Conservation (phyloP, 2,797 vertebrate species). For the Brachymystax lenok region DNA sequence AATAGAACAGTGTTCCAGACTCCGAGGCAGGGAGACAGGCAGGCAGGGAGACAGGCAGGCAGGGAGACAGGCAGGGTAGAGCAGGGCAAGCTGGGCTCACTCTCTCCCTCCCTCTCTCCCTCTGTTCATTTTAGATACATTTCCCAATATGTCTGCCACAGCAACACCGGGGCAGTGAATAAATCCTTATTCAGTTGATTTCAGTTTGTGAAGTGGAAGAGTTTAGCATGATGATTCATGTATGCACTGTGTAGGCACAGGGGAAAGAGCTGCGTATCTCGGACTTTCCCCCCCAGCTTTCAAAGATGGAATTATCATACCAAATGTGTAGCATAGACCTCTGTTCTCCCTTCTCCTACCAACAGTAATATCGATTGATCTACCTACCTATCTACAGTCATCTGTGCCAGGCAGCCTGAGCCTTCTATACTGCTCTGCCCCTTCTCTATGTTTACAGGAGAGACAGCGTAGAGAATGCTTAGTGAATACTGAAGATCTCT, state of each 20-base stretch:
- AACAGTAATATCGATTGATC: background rate
- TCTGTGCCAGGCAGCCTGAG: background rate
- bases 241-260: background rate
- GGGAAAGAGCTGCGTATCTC: background rate
- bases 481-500: background rate
- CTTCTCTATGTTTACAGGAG: background rate
- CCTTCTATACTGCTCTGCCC: background rate
- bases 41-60: too few species aligned
- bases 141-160: background rate
- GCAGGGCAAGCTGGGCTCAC: background rate
- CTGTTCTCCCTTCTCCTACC: background rate
- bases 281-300: background rate
- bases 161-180: background rate
- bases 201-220: background rate
- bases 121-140: background rate
- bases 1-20: conserved; percentile 70
- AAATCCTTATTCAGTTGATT: background rate
- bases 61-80: too few species aligned
- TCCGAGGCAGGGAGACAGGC: conserved; percentile 46
- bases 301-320: background rate
- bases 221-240: background rate
- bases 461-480: background rate
- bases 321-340: background rate
- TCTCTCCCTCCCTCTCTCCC: conserved; percentile 2
- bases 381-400: background rate